Percentiles rank a stretch among this genome's conserved stretches.
Evolutionary conservation across 2,888 invertebrate species (phyloP).

Genomic region (Drosophila neonasuta): DNA sequence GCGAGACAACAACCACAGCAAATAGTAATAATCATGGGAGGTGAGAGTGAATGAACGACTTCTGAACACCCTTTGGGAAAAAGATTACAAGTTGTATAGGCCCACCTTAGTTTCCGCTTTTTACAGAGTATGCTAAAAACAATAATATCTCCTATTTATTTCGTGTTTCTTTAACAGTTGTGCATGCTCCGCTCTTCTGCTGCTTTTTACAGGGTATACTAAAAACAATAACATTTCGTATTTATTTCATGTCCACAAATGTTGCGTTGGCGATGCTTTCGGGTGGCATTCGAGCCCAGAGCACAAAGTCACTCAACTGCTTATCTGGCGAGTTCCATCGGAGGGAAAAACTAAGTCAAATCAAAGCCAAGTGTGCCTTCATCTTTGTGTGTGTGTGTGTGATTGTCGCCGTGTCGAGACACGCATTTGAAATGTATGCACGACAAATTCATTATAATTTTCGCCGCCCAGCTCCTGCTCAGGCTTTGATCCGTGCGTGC

Average conservation of each 20-base stretch:
- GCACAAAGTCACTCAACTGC: slow-evolving; percentile 66
- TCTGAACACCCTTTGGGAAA: slow-evolving; percentile 26
- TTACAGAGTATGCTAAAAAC: slow-evolving; percentile 33
- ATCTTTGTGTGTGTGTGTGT: slow-evolving; percentile 19
- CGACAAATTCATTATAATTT: slow-evolving; percentile 76
- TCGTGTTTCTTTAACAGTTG: slow-evolving; percentile 13
- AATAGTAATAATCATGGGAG: slow-evolving; percentile 21
- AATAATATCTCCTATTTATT: slow-evolving; percentile 49
- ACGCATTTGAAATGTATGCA: slow-evolving; percentile 59
- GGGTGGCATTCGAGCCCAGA: slow-evolving; percentile 13
- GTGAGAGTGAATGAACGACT: background rate
- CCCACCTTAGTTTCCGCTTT: no score
- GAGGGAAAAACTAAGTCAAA: slow-evolving; percentile 56
- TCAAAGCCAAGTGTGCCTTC: slow-evolving; percentile 41
- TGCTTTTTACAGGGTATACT: slow-evolving; percentile 24
- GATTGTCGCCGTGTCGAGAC: slow-evolving; percentile 28
- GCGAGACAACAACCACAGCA: slow-evolving; percentile 24
- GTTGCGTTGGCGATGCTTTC: slow-evolving; percentile 26
- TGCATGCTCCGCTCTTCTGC: no score
- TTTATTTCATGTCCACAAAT: slow-evolving; percentile 53
- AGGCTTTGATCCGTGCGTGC: slow-evolving; percentile 69
- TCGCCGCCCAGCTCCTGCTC: slow-evolving; percentile 26
- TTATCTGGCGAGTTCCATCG: slow-evolving; percentile 64
- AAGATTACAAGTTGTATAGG: background rate
- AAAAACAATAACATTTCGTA: slow-evolving; percentile 39